Conservation (phyloP, 30 jellyfish, hydroid and myxozoan species). For the Pseudorhiza aurosa region DNA sequence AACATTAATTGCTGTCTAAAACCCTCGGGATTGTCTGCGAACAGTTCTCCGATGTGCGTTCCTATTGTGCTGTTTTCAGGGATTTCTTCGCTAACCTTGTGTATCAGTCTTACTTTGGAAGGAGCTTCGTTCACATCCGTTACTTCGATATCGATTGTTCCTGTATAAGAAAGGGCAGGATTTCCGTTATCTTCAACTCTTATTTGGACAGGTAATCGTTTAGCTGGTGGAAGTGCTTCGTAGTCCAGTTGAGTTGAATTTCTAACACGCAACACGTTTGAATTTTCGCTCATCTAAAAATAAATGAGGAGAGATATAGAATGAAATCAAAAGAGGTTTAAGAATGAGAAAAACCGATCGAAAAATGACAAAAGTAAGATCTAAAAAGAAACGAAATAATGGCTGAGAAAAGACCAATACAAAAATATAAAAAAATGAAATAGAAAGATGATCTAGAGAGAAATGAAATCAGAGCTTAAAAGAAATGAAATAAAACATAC, state of each 20-base stretch:
- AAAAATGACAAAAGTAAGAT: no score
- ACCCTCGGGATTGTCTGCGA: constrained; percentile 89
- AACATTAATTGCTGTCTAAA: constrained; percentile 46
- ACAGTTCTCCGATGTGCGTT: constrained; percentile 66
- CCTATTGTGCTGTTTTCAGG: constrained; percentile 69
- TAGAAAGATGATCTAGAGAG: no score
- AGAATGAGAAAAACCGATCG: no score
- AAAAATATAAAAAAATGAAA: no score
- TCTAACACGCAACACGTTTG: constrained; percentile 48
- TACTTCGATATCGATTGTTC: constrained; percentile 44
- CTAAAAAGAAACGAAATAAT: no score
- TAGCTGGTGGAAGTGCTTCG: constrained; percentile 65
- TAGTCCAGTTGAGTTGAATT: constrained; percentile 58
- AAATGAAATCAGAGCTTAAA: no score
- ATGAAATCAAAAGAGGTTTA: not conserved
- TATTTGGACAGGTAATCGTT: constrained; percentile 35
- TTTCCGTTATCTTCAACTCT: constrained; percentile 68
- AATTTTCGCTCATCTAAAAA: constrained; percentile 7
- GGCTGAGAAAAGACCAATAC: no score
- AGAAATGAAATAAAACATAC: no score
- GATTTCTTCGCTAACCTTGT: constrained; percentile 8
- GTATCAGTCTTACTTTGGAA: constrained; percentile 47
- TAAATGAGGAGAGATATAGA: not conserved
- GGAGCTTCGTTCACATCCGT: constrained; percentile 93
- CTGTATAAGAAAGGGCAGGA: constrained; percentile 54